Conservation (phyloP, 1,140 invertebrate species). For the Hestina assimilis region DNA sequence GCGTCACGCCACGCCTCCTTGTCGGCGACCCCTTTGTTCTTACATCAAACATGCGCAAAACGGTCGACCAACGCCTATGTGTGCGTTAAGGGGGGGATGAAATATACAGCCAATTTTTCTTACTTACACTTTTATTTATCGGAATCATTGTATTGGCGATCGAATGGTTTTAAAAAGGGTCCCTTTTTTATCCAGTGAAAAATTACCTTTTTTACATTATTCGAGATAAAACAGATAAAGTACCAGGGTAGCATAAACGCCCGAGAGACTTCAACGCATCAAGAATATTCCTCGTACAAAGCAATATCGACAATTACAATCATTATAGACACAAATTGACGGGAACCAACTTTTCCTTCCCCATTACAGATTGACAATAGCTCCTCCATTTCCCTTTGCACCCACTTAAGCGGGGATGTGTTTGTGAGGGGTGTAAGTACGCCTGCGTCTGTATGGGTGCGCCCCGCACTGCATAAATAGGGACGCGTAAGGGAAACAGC, state of each 20-base stretch:
- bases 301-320: constrained; percentile 67
- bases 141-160: constrained; percentile 42
- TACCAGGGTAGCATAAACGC: constrained; percentile 14
- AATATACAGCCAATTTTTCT: constrained; percentile 60
- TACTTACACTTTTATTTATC: constrained; percentile 63
- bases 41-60: constrained; percentile 56
- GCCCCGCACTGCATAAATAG: constrained; percentile 47
- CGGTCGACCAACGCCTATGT: constrained; percentile 24
- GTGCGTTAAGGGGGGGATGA: constrained; percentile 48
- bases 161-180: constrained; percentile 35
- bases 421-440: constrained; percentile 33
- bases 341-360: constrained; percentile 67
- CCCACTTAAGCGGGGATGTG: constrained; percentile 50
- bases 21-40: constrained; percentile 52
- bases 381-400: constrained; percentile 59
- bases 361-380: constrained; percentile 69
- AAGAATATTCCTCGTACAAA: constrained; percentile 36
- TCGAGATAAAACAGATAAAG: constrained; percentile 18
- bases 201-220: constrained; percentile 11
- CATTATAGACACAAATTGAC: constrained; percentile 65
- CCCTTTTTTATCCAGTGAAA: constrained; percentile 32
- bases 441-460: constrained; percentile 25
- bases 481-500: constrained; percentile 22
- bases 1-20: constrained; percentile 43
- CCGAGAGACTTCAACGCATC: constrained; percentile 29